phyloP scores from a whole-genome alignment of 2,797 vertebrate genomes.

The Pipistrellus pipistrellus region DNA sequence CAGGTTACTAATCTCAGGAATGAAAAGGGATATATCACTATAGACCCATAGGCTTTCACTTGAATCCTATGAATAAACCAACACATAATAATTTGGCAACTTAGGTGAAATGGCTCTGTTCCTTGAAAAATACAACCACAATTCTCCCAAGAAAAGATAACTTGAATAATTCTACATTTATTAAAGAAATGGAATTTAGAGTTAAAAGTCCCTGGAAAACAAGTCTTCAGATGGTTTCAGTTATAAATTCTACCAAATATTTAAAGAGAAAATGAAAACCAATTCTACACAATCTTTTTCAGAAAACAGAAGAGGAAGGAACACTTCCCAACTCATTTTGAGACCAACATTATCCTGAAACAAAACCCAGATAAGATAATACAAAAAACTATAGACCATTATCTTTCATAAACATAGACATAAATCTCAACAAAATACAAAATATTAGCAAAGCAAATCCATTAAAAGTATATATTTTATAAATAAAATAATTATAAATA shows the following conservation, averaged over 20 bases:
- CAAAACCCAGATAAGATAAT: background rate
- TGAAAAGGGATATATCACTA: background rate
- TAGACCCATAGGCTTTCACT: background rate
- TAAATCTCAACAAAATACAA: background rate
- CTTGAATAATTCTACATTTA: background rate
- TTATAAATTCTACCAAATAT: conserved; percentile 35
- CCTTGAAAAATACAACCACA: background rate
- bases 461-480: background rate
- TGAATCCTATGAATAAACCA: conserved; percentile 27
- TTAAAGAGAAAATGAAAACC: background rate
- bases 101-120: background rate
- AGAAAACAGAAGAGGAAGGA: conserved; percentile 3
- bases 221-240: background rate
- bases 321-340: background rate
- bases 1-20: background rate
- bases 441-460: background rate
- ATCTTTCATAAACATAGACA: background rate
- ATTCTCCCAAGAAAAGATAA: background rate
- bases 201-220: background rate
- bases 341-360: background rate
- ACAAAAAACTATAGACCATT: background rate
- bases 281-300: background rate
- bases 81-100: background rate
- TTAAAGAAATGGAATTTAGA: conserved; percentile 9
- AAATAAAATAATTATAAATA: too few relatives aligned